Base-by-base conservation (phyloP, 1,140 invertebrate genomes). In the Drosophila ananassae region DNA sequence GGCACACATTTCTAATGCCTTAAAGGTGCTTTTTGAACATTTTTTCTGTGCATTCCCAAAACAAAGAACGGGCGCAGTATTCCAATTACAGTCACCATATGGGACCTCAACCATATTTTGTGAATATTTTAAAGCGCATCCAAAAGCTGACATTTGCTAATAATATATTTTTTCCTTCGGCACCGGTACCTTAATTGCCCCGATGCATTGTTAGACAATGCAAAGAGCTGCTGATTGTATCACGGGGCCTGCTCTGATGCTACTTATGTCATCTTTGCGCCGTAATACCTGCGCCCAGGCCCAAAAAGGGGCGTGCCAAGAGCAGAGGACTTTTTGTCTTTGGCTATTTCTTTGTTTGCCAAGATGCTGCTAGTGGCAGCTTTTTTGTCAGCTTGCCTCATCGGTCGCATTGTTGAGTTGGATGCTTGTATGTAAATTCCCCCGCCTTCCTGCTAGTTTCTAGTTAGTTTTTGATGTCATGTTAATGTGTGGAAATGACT, bases 221-320 rank as follows among this genome's bases (percentile, higher is more conserved):
- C 25, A 32, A 5, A n/a, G 28, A 32, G 44, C 51, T 55, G 73
- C 30, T 55, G 62, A 76, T 75, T 30, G 62, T 60, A 75, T 76
- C 60, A n/a, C 13, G 39, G 21, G 34, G 55, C 30, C 21, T 41
- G 46, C 62, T 67, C 32, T 37, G 55, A 32, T 62, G 78, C 57
- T 76, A 76, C 78, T 80, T 81, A 80, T 80, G 78, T 80, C 78
- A 80, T 81, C 73, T 81, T 55, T 21, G 44, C 32, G 44, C 32
- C 55, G 58, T 47, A 56, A 79, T 57, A 61, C 77, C 67, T 80
- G 59, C 13, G 37, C 62, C 22, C 50, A 41, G 8, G 13, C 22
- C 50, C 51, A 12, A 25, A 69, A 48, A 54, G 56, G 61, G 78
- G 78, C 73, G 78, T 80, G 60, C 52, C 78, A 66, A 81, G 72